Evolutionary conservation across 2,113 vertebrate species (phyloP).

Genomic region (Abramis brama): DNA sequence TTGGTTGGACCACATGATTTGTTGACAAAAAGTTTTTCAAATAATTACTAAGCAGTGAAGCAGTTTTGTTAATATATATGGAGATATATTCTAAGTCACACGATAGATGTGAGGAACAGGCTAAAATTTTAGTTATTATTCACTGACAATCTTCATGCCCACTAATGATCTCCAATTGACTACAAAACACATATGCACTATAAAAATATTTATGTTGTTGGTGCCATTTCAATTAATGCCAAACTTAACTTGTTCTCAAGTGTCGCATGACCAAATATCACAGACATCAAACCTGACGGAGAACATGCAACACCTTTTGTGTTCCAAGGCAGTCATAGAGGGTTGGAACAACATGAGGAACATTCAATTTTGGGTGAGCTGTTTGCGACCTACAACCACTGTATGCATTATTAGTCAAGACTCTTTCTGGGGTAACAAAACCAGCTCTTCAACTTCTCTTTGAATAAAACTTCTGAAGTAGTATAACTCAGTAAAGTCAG

Average conservation of each 20-base stretch:
- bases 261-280: neutral
- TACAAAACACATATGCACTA: neutral
- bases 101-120: too few relatives aligned
- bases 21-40: too few relatives aligned
- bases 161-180: too few relatives aligned
- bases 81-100: too few relatives aligned
- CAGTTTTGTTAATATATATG: too few relatives aligned
- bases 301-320: neutral
- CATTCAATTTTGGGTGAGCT: neutral
- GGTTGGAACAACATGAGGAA: neutral
- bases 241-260: neutral
- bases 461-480: conserved; percentile 48
- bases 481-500: conserved; percentile 39
- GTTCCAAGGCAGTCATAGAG: neutral
- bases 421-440: conserved; percentile 41
- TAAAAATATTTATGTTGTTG: neutral
- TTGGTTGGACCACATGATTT: too few relatives aligned
- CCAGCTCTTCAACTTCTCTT: conserved; percentile 47
- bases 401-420: conserved; percentile 30
- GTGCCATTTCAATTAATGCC: neutral
- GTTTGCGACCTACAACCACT: neutral
- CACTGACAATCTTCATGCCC: too few relatives aligned
- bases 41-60: too few relatives aligned
- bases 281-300: neutral
- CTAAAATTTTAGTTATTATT: too few relatives aligned